These are phyloP conservation scores for Amblyraja radiata DNA, from an alignment of 2,797 vertebrate species.

Conservation along the genomic window DNA sequence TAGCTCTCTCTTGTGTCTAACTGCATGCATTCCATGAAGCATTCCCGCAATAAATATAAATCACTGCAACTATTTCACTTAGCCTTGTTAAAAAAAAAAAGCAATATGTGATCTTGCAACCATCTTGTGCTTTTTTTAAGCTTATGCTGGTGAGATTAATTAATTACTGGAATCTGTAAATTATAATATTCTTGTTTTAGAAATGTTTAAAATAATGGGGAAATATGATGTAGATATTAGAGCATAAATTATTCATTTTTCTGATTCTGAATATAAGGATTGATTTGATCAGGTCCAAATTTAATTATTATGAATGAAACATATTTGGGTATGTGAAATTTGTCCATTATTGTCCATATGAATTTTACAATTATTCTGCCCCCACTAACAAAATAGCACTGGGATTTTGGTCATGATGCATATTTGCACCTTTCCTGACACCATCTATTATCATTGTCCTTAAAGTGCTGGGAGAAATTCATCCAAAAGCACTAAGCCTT, in stretches of 20 bases:
- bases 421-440: background rate
- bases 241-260: background rate
- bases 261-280: background rate
- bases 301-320: background rate
- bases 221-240: no score
- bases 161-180: background rate
- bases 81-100: background rate
- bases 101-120: background rate
- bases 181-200: background rate
- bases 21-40: background rate
- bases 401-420: background rate
- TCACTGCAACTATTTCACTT: slow-evolving; percentile 29
- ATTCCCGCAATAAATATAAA: slow-evolving; percentile 32
- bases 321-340: background rate
- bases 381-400: background rate
- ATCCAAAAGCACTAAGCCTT: background rate
- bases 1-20: slow-evolving; percentile 41
- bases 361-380: background rate
- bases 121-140: background rate
- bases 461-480: background rate
- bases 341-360: background rate
- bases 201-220: background rate
- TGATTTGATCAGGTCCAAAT: background rate
- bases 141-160: background rate
- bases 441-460: background rate